Base-by-base conservation (phyloP, 2,888 invertebrate genomes). In the Keiferia lycopersicella region DNA sequence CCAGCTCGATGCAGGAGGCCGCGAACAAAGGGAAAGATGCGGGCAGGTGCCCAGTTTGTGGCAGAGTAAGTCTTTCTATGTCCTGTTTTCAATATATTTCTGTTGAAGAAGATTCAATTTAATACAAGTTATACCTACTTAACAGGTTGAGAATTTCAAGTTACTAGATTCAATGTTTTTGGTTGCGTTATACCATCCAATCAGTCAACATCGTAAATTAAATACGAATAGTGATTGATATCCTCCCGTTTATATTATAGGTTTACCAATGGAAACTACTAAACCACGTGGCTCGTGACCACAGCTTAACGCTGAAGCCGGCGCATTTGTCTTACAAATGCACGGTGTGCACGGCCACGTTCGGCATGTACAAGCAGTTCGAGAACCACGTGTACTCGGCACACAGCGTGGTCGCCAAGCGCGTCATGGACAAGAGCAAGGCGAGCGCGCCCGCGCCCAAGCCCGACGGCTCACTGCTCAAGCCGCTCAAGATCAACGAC, bases 41-140 rank as follows among this genome's bases (percentile, higher is more conserved):
- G 50, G 98, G 98, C 45, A 93, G 98, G 98, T 98, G 98, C 93
- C 98, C 98, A 65, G 96, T 98, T 60, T 98, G 98, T 91, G 97
- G 98, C 85, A 95, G 97, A 91, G 98, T 98, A 84, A 92, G 94
- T 83, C 1, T 75, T 97, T 96, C 81, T 96, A 97, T 83, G 97
- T 6, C 6, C 30, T 30, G 30, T 30, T 30, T 30, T 30, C 2
- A 30, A 2, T 30, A 2, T 30, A 30, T 30, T 2, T 30, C 30
- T n/a, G n/a, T n/a, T n/a, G n/a, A n/a, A n/a, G n/a, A n/a, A n/a
- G n/a, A n/a, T n/a, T n/a, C n/a, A n/a, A n/a, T 26, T 26, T 26
- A 26, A 2, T 26, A 26, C 26, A 4, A 6, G 4, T 34, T 10
- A 34, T 34, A 34, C 34, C 4, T 34, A 34, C 4, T 34, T 8